phyloP scores from a whole-genome alignment of 2,797 vertebrate genomes.

The Poecilia velifera region DNA sequence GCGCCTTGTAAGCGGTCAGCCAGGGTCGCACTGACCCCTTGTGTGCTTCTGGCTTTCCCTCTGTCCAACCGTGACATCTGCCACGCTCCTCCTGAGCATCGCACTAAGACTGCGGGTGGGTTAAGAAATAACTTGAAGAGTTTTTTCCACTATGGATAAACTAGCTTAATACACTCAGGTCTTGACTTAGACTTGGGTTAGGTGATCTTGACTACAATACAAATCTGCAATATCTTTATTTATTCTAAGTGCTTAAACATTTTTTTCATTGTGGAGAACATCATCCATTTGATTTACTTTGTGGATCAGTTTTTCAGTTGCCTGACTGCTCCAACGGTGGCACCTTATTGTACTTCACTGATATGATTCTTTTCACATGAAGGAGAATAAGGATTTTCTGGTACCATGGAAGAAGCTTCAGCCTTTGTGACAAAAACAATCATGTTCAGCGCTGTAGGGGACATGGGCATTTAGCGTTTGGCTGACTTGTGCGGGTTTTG shows the following conservation, averaged over 20 bases:
- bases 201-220: too few species aligned
- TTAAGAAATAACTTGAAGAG: background rate
- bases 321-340: background rate
- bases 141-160: background rate
- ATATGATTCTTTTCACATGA: slow-evolving; percentile 13
- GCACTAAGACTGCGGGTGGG: too few species aligned
- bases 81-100: too few species aligned
- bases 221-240: background rate
- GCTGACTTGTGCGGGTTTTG: slow-evolving; percentile 23
- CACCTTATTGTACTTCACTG: slow-evolving; percentile 7
- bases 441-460: background rate
- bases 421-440: background rate
- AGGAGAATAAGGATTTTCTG: background rate
- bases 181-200: too few species aligned
- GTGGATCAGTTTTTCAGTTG: background rate
- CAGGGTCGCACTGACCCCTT: too few species aligned
- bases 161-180: background rate
- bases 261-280: background rate
- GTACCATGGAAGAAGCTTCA: background rate
- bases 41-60: too few species aligned
- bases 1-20: too few species aligned
- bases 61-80: too few species aligned
- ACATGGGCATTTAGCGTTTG: background rate
- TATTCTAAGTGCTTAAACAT: background rate
- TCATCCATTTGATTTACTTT: background rate